Evolutionary conservation across 2,797 vertebrate species (phyloP).

Genomic region (Coregonus sp.): DNA sequence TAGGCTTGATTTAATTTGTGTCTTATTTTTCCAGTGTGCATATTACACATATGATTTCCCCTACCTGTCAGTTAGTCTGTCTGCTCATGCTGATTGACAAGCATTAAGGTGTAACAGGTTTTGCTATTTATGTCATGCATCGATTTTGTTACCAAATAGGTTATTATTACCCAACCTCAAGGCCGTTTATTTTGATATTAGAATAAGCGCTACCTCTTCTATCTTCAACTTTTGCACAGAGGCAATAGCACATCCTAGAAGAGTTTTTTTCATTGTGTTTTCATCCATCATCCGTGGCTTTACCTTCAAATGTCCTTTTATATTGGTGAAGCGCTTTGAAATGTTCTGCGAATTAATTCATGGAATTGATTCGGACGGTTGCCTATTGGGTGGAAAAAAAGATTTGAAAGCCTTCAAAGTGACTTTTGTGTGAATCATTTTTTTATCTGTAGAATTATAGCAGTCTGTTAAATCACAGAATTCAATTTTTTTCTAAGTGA

Average conservation of each 20-base stretch:
- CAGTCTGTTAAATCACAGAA: constrained; percentile 68
- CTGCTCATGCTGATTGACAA: constrained; percentile 34
- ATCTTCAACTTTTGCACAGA: constrained; percentile 57
- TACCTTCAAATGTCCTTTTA: constrained; percentile 53
- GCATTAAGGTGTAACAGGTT: constrained; percentile 52
- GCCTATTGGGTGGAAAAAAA: constrained; percentile 65
- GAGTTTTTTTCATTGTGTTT: constrained; percentile 65
- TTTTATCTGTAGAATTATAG: constrained; percentile 59
- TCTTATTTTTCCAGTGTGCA: constrained; percentile 67
- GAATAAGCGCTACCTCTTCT: constrained; percentile 84
- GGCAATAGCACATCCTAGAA: constrained; percentile 68
- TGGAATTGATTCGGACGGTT: constrained; percentile 64
- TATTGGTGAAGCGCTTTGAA: constrained; percentile 3
- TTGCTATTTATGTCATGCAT: constrained; percentile 67
- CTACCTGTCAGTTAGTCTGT: constrained; percentile 46
- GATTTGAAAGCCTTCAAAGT: constrained; percentile 49
- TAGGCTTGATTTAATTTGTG: constrained; percentile 71
- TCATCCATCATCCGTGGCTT: constrained; percentile 57
- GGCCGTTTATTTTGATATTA: constrained; percentile 57
- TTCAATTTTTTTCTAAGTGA: constrained; percentile 47
- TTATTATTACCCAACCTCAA: constrained; percentile 54
- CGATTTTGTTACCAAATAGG: constrained; percentile 80
- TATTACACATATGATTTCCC: constrained; percentile 36
- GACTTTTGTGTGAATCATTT: constrained; percentile 62
- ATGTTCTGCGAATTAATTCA: constrained; percentile 48